Conservation (phyloP, 2,113 vertebrate species). For the Hystrix brachyura region DNA sequence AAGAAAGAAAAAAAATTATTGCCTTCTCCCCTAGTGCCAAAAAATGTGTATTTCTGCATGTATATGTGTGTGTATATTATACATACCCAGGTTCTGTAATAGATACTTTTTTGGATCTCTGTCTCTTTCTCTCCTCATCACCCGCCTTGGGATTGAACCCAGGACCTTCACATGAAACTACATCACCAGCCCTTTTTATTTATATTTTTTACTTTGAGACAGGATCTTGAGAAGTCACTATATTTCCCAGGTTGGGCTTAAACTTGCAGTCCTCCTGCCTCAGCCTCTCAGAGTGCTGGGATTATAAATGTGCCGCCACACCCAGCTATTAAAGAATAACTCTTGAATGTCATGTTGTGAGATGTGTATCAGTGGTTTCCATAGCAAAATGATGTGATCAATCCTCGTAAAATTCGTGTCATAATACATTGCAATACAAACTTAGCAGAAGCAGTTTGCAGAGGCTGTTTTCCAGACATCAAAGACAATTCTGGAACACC, state of each 20-base stretch:
- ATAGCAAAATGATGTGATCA: constrained; percentile 45
- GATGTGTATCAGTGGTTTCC: constrained; percentile 58
- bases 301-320: not conserved
- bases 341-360: constrained; percentile 3
- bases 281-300: not conserved
- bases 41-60: not conserved
- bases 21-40: not conserved
- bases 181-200: not conserved
- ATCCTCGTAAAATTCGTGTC: constrained; percentile 38
- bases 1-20: not conserved
- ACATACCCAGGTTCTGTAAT: not conserved
- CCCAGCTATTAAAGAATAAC: constrained; percentile 12
- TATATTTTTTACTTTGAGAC: not conserved
- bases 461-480: constrained; percentile 54
- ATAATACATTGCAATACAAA: constrained; percentile 35
- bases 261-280: not conserved
- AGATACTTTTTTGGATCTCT: not conserved
- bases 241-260: not conserved
- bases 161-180: not conserved
- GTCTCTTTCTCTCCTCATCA: not conserved
- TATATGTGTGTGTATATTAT: not conserved
- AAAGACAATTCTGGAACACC: constrained; percentile 49
- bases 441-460: constrained; percentile 36
- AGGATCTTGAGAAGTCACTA: not conserved
- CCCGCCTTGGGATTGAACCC: not conserved